Evolutionary conservation across 2,888 invertebrate species (phyloP).

Genomic region (Chironomus tentans): DNA sequence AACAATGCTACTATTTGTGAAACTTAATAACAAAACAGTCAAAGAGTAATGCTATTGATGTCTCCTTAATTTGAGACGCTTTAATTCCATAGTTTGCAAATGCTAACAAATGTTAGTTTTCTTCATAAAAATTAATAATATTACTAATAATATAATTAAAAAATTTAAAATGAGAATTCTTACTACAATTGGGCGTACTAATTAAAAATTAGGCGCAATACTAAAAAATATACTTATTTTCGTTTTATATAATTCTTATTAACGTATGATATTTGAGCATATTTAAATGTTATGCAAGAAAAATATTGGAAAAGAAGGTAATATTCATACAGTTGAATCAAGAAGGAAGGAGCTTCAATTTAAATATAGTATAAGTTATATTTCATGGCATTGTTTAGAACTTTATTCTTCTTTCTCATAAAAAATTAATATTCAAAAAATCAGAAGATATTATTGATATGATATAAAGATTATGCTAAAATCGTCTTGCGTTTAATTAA

Average conservation of each 20-base stretch:
- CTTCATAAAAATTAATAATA: too few species aligned
- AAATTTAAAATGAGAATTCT: too few species aligned
- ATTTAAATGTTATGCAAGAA: neutral
- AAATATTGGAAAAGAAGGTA: neutral
- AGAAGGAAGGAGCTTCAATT: too few species aligned
- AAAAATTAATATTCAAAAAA: neutral
- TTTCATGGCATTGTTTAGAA: too few species aligned
- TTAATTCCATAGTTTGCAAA: neutral
- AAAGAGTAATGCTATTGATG: neutral
- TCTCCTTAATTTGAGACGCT: neutral
- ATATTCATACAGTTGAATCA: neutral
- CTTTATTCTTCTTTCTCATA: too few species aligned
- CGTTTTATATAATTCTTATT: neutral
- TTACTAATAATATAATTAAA: too few species aligned
- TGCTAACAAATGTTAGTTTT: too few species aligned
- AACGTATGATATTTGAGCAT: neutral
- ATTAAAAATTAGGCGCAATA: too few species aligned
- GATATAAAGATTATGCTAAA: neutral
- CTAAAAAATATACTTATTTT: neutral
- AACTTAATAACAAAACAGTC: neutral
- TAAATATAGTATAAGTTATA: too few species aligned
- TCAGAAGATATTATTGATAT: neutral
- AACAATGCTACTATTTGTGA: neutral
- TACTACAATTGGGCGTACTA: too few species aligned
- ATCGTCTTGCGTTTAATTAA: neutral